Conservation (phyloP, 2,888 invertebrate species). For the Heteropelma amictum region DNA sequence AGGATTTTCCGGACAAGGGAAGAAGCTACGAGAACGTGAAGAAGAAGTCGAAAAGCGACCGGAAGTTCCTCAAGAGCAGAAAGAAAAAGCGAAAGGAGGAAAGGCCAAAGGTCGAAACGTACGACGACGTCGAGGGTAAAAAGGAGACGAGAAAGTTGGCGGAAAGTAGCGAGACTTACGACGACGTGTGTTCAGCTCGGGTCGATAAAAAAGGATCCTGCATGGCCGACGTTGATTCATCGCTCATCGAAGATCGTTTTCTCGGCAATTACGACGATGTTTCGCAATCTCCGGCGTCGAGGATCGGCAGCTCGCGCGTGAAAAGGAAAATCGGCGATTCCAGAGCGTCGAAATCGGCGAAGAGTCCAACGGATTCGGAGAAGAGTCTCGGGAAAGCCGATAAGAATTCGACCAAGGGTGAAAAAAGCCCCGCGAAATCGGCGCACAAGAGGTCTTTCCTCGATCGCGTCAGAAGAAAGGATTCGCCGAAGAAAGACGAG, state of each 20-base stretch:
- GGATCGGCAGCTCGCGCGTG: background rate
- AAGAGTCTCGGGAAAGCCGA: conserved; percentile 4
- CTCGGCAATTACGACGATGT: conserved; percentile 39
- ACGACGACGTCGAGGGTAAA: conserved; percentile 40
- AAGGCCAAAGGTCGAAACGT: conserved; percentile 43
- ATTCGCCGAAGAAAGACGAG: conserved; percentile 58
- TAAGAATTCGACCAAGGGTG: conserved; percentile 42
- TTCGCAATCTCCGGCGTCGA: background rate
- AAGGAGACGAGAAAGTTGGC: background rate
- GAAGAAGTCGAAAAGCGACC: conserved; percentile 14
- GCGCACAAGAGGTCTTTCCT: conserved; percentile 70
- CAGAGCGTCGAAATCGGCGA: no score
- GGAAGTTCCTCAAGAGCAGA: conserved; percentile 20
- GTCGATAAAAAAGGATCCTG: background rate
- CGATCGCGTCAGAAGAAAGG: conserved; percentile 65
- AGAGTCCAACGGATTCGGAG: background rate
- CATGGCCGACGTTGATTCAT: background rate
- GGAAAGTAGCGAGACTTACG: conserved; percentile 52
- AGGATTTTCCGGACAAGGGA: conserved; percentile 62
- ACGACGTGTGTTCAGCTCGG: conserved; percentile 55
- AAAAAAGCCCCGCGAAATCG: conserved; percentile 47
- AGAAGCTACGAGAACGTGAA: conserved; percentile 64
- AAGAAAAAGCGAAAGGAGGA: conserved; percentile 16
- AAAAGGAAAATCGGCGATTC: no score
- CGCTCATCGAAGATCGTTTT: background rate